Base-by-base conservation (phyloP, 2,888 invertebrate genomes). In the Trachelus iudaicus region DNA sequence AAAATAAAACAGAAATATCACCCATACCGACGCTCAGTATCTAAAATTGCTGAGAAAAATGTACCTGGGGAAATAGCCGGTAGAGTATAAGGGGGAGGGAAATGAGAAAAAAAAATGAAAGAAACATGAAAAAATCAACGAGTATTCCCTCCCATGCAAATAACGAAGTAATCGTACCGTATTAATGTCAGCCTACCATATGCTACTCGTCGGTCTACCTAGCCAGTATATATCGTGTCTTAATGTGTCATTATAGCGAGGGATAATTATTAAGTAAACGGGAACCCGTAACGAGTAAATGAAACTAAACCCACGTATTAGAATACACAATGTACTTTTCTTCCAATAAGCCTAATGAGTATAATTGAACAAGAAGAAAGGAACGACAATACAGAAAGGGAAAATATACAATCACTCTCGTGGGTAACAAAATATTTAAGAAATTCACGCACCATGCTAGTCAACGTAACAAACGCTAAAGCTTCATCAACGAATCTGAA, bases 271-370 rank as follows among this genome's bases (percentile, higher is more conserved):
- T 78, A 78, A 78, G 80, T 69, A 79, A 83, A 85, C 80, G 80
- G 80, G 77, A 76, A 76, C 77, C 82, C 69, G 80, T 81, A 84
- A 78, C 76, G 78, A 81, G 82, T 76, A 84, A 86, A 85, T 84
- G 82, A 83, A 83, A 84, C 81, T 83, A 81, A 82, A 80, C 82
- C 80, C 75, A 56, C 23, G 56, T 56, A 56, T 56, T 78, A 73
- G 85, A 85, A 84, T 84, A 82, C 77, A 73, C 74, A 80, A 80
- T 79, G 86, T 85, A 85, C 84, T 82, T 83, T 81, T 83, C 86
- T 85, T 86, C 84, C 86, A 88, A 89, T 89, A 85, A 86, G 85
- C 81, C 85, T 89, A 88, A 89, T 88, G 87, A 87, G 85, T 87
- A 83, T 86, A 87, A 88, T 88, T 85, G 56, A 56, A 6, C 23